phyloP scores from a whole-genome alignment of 2,113 vertebrate species.

The Spheniscus mendiculus region DNA sequence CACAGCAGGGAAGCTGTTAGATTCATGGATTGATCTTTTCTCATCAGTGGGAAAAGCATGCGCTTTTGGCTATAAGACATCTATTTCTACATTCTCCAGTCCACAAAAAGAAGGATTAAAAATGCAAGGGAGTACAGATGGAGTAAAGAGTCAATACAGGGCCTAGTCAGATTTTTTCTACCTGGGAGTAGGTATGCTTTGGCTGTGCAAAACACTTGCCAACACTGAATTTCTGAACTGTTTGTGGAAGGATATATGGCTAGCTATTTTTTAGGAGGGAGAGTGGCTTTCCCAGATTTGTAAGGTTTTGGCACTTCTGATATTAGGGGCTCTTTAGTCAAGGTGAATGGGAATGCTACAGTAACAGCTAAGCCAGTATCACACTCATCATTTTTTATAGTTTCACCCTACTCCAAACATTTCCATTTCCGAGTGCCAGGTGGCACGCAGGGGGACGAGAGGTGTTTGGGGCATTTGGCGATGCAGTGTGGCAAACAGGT shows the following conservation, averaged over 20 bases:
- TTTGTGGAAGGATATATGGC: not conserved
- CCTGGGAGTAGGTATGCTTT: not conserved
- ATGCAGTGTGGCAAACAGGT: accelerated
- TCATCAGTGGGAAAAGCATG: not conserved
- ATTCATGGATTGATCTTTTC: not conserved
- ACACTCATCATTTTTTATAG: not conserved
- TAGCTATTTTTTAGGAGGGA: not conserved
- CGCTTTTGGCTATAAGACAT: not conserved
- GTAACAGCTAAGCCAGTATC: not conserved
- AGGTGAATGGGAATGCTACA: not conserved
- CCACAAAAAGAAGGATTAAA: not conserved
- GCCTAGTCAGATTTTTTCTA: not conserved
- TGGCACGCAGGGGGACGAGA: accelerated
- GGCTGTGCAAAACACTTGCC: not conserved
- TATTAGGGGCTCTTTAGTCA: not conserved
- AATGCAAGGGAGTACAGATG: not conserved
- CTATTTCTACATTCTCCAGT: not conserved
- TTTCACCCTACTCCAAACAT: not conserved
- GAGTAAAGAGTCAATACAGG: not conserved
- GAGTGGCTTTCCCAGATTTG: not conserved
- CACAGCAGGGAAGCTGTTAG: not conserved
- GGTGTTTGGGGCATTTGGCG: accelerated
- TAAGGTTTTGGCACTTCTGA: not conserved
- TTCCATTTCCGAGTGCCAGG: not conserved
- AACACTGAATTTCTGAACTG: not conserved